Evolutionary conservation across 2,113 vertebrate genomes (phyloP).

Genomic region (Grantiella picta): DNA sequence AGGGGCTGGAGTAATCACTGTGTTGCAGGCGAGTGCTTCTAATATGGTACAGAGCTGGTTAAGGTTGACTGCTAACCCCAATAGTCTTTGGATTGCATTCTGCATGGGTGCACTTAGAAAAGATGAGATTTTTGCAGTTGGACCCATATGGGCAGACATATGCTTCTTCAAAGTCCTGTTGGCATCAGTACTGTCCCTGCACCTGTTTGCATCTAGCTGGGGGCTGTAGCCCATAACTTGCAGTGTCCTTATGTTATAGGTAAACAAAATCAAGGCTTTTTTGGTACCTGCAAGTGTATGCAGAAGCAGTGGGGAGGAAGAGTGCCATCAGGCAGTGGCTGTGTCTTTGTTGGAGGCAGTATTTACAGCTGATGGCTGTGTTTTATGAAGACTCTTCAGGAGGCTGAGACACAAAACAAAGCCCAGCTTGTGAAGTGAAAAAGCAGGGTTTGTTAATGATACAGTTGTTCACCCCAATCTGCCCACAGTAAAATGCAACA

Average conservation of each 20-base stretch:
- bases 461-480: background rate
- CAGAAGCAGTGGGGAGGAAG: background rate
- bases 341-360: background rate
- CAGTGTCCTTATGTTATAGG: background rate
- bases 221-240: background rate
- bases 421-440: background rate
- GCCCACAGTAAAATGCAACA: background rate
- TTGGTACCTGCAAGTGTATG: rapidly evolving
- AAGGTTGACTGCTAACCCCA: background rate
- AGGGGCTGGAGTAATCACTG: background rate
- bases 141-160: constrained; percentile 37
- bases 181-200: background rate
- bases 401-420: background rate
- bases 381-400: background rate
- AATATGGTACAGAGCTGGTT: background rate
- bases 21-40: background rate
- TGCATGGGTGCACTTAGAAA: background rate
- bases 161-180: background rate
- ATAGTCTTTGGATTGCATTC: background rate
- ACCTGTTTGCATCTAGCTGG: background rate
- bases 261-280: background rate
- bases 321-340: background rate
- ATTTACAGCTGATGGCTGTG: background rate
- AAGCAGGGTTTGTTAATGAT: background rate
- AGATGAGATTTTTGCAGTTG: background rate